These are phyloP conservation scores for Telmatherina bonti DNA, from an alignment of 2,797 vertebrate genomes.

Conservation along the genomic window DNA sequence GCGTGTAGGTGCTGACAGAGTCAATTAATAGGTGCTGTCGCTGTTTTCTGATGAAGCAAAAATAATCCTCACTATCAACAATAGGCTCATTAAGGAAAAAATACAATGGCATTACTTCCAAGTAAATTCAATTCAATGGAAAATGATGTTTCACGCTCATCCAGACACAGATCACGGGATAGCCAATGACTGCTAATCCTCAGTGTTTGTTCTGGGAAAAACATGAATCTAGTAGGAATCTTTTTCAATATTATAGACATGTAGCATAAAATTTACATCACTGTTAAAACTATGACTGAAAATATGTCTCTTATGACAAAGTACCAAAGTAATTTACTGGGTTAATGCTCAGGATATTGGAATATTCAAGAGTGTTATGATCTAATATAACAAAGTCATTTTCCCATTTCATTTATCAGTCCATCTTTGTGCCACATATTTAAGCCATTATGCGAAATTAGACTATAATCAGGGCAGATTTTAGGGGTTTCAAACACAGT, in stretches of 20 bases:
- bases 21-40: background rate
- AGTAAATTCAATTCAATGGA: slow-evolving; percentile 27
- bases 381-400: background rate
- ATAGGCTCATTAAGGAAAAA: slow-evolving; percentile 13
- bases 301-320: slow-evolving; percentile 14
- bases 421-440: background rate
- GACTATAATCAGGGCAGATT: background rate
- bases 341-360: slow-evolving; percentile 8
- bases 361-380: background rate
- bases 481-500: background rate
- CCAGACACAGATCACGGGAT: slow-evolving; percentile 40
- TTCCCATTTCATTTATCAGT: background rate
- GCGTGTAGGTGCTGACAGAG: no score
- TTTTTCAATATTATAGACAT: slow-evolving; percentile 18
- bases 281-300: slow-evolving; percentile 32
- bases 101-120: slow-evolving; percentile 22
- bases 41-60: slow-evolving; percentile 23
- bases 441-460: background rate
- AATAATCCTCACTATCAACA: slow-evolving; percentile 30
- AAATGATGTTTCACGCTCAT: slow-evolving; percentile 10
- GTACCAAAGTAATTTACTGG: slow-evolving; percentile 27
- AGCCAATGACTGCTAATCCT: no score
- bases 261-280: slow-evolving; percentile 37
- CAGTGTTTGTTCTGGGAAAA: background rate
- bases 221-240: slow-evolving; percentile 49